phyloP scores from a whole-genome alignment of 2,888 invertebrate genomes.

The Rhorus exstirpatorius region DNA sequence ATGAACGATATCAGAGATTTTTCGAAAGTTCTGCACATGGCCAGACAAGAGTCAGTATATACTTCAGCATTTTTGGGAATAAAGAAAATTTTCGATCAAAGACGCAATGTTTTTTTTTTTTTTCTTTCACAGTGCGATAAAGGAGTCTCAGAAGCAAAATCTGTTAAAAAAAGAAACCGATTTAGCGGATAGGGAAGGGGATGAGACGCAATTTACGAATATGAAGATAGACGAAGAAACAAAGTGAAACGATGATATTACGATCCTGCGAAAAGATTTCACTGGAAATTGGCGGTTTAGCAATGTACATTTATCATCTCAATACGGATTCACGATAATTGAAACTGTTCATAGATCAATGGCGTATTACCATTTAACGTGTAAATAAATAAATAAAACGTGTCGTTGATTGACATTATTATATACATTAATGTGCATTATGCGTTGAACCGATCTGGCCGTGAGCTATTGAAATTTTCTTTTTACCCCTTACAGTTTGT shows the following conservation, averaged over 20 bases:
- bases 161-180: slow-evolving; percentile 10
- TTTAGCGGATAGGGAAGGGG: background rate
- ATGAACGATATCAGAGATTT: slow-evolving; percentile 89
- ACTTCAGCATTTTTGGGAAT: slow-evolving; percentile 1
- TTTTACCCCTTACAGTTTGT: too few relatives aligned
- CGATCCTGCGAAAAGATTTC: background rate
- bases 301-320: slow-evolving; percentile 17
- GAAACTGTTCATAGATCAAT: background rate
- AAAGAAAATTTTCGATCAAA: background rate
- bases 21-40: slow-evolving; percentile 87
- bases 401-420: background rate
- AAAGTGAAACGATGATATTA: background rate
- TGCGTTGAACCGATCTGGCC: too few relatives aligned
- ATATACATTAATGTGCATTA: too few relatives aligned
- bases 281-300: slow-evolving; percentile 16
- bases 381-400: slow-evolving; percentile 52
- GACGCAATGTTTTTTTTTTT: background rate
- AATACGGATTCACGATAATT: background rate
- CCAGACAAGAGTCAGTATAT: slow-evolving; percentile 82
- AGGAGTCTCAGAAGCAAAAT: background rate
- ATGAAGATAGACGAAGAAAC: slow-evolving; percentile 13
- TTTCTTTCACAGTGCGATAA: background rate
- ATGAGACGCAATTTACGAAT: background rate
- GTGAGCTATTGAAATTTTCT: too few relatives aligned
- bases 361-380: background rate